Evolutionary conservation across 2,888 invertebrate species (phyloP).

Genomic region (Lepidocyrtoides sp.): DNA sequence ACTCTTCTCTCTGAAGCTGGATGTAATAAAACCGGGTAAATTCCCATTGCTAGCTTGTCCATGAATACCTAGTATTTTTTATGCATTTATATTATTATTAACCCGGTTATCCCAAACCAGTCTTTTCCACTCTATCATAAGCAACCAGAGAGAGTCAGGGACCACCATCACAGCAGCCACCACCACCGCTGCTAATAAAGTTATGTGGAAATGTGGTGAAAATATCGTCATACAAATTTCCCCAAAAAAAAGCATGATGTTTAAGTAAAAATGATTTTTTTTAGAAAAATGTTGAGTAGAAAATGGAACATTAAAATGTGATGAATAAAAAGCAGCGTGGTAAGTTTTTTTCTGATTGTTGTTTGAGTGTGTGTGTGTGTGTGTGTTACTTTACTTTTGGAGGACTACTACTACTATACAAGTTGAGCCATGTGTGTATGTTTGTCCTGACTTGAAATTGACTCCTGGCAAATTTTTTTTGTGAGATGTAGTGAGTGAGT

Average conservation of each 20-base stretch:
- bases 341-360: constrained; percentile 43
- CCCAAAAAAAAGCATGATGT: not conserved
- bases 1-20: not conserved
- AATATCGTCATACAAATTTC: constrained; percentile 4
- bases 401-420: too few species aligned
- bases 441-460: constrained; percentile 75
- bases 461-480: constrained; percentile 69
- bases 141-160: not conserved
- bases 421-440: constrained; percentile 56
- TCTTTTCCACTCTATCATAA: not conserved
- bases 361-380: not conserved
- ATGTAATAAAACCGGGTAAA: not conserved
- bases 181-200: not conserved
- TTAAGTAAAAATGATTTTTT: constrained; percentile 41
- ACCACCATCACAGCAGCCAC: not conserved
- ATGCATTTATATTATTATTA: not conserved
- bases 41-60: not conserved
- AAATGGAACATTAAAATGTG: constrained; percentile 20
- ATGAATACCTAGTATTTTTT: too few species aligned
- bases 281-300: constrained; percentile 2
- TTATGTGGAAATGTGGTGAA: not conserved
- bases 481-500: constrained; percentile 26
- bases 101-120: not conserved
- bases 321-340: constrained; percentile 40
- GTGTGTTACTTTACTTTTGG: constrained; percentile 50